phyloP scores from a whole-genome alignment of 2,888 invertebrate genomes.

The Apantesis nais region DNA sequence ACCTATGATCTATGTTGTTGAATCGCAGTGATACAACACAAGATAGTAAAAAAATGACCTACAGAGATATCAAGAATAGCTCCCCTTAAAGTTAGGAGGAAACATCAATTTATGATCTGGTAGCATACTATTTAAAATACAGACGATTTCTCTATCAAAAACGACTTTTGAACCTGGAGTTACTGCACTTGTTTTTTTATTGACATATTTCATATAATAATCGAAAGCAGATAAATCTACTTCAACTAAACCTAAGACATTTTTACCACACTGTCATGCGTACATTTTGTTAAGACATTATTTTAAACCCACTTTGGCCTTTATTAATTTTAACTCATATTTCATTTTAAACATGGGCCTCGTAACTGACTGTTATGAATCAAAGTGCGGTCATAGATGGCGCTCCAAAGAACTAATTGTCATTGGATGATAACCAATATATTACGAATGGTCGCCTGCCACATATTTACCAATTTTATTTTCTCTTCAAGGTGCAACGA shows the following conservation, averaged over 20 bases:
- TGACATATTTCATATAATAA: too few species aligned
- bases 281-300: not conserved
- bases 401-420: not conserved
- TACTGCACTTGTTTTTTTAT: too few species aligned
- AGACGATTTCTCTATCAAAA: too few species aligned
- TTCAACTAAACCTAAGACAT: not conserved
- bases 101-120: too few species aligned
- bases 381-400: not conserved
- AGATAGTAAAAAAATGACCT: too few species aligned
- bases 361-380: not conserved
- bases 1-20: too few species aligned
- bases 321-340: not conserved
- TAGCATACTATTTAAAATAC: too few species aligned
- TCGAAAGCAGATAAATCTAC: not conserved
- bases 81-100: too few species aligned
- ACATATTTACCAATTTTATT: constrained; percentile 8
- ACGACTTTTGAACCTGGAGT: too few species aligned
- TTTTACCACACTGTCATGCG: not conserved
- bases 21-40: too few species aligned
- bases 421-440: not conserved
- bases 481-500: constrained; percentile 53
- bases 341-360: not conserved
- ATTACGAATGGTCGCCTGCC: not conserved
- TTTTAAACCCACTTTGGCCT: not conserved
- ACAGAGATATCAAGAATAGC: too few species aligned